Evolutionary conservation across 2,797 vertebrate genomes (phyloP).

Genomic region (Coreius guichenoti): DNA sequence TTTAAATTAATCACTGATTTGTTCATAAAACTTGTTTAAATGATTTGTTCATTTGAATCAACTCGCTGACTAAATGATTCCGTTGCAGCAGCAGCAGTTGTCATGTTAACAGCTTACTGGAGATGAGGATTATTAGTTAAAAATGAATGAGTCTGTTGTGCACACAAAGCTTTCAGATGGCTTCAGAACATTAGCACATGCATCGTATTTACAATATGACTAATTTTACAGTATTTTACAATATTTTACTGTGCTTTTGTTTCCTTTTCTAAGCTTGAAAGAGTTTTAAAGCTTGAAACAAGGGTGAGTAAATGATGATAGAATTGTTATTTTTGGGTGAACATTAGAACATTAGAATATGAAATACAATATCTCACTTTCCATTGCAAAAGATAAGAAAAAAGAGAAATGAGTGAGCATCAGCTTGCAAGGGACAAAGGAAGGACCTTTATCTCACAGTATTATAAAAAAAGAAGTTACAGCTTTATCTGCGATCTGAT

Average conservation of each 20-base stretch:
- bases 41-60: background rate
- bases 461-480: constrained; percentile 25
- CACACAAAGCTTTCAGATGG: background rate
- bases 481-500: constrained; percentile 51
- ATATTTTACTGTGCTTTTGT: background rate
- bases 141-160: background rate
- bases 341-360: background rate
- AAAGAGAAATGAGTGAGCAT: constrained; percentile 52
- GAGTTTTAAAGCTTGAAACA: background rate
- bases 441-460: constrained; percentile 50
- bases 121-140: background rate
- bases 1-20: background rate
- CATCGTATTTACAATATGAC: background rate
- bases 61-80: background rate
- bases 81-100: background rate
- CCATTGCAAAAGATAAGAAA: constrained; percentile 35
- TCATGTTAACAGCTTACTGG: background rate
- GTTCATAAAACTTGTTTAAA: background rate
- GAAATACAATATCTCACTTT: background rate
- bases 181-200: background rate
- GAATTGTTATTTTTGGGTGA: background rate
- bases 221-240: background rate
- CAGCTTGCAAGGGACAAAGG: constrained; percentile 24
- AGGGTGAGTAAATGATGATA: background rate
- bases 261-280: background rate